A percentile compares a stretch with the other conserved stretches of the same genome.
Evolutionary conservation across 2,888 invertebrate genomes (phyloP).

Genomic region (Bombylius discolor): DNA sequence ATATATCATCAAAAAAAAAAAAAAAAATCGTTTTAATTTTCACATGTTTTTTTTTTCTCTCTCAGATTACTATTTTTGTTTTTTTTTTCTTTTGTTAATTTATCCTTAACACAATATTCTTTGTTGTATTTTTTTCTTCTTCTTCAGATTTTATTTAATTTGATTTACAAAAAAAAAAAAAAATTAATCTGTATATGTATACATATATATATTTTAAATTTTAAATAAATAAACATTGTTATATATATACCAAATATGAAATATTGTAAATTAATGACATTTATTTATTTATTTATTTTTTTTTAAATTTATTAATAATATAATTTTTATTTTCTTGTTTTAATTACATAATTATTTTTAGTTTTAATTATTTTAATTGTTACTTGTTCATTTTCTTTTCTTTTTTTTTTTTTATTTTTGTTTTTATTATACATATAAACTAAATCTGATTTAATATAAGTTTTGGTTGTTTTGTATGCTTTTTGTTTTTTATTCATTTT

Average conservation of each 20-base stretch:
- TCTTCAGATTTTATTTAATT: too few species aligned
- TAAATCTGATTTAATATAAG: not conserved
- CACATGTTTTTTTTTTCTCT: too few species aligned
- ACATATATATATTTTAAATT: slow-evolving; percentile 3
- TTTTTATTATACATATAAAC: not conserved
- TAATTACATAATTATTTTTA: too few species aligned
- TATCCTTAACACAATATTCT: too few species aligned
- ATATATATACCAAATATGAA: slow-evolving; percentile 6
- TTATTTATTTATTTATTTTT: not conserved
- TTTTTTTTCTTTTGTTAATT: too few species aligned
- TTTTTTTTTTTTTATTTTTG: not conserved
- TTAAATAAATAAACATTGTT: slow-evolving; percentile 6
- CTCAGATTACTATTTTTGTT: too few species aligned
- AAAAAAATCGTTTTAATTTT: too few species aligned
- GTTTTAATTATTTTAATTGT: not conserved
- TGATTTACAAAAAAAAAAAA: too few species aligned
- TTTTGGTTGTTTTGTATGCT: slow-evolving; percentile 5
- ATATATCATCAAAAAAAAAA: too few species aligned
- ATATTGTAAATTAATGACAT: slow-evolving; percentile 6
- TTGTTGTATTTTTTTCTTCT: too few species aligned
- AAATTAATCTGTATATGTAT: not conserved
- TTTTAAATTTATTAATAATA: not conserved
- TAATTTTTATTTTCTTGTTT: too few species aligned
- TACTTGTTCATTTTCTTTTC: not conserved
- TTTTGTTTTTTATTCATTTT: too few species aligned